A percentile compares a stretch with the other conserved stretches of the same genome.
Evolutionary conservation across 2,888 invertebrate genomes (phyloP).

Genomic region (Drosophila anomalipes): DNA sequence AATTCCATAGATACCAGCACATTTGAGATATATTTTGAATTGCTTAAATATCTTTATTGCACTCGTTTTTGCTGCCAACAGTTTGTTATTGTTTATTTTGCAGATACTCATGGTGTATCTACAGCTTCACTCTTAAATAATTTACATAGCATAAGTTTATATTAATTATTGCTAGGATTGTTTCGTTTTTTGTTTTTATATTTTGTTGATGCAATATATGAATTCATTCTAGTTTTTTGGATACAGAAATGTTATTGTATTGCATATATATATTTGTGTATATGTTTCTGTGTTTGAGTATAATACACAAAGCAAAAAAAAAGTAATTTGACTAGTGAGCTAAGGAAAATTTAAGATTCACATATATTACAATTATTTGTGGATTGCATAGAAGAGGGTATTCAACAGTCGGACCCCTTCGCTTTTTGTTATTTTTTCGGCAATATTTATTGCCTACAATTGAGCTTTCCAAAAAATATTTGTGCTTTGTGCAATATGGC

Average conservation of each 20-base stretch:
- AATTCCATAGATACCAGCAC: neutral
- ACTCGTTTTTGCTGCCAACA: neutral
- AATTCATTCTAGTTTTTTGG: neutral
- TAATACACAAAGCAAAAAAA: neutral
- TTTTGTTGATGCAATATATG: neutral
- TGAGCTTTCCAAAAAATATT: conserved; percentile 3
- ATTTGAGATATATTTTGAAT: neutral
- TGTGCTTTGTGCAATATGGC: conserved; percentile 6
- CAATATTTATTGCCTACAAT: conserved; percentile 6
- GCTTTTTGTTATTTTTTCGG: neutral
- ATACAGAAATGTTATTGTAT: neutral
- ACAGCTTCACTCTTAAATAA: neutral
- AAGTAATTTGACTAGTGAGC: neutral
- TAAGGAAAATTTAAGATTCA: neutral
- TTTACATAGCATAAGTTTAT: neutral
- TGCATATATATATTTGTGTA: neutral
- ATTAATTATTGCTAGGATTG: neutral
- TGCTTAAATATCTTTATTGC: neutral
- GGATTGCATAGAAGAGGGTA: conserved; percentile 11
- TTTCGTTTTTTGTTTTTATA: neutral
- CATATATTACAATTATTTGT: neutral
- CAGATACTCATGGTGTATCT: neutral
- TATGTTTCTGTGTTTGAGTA: neutral
- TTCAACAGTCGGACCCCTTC: neutral
- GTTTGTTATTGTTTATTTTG: neutral